Evolutionary conservation across 2,888 invertebrate species (phyloP).

Genomic region (Electrophaes corylata): DNA sequence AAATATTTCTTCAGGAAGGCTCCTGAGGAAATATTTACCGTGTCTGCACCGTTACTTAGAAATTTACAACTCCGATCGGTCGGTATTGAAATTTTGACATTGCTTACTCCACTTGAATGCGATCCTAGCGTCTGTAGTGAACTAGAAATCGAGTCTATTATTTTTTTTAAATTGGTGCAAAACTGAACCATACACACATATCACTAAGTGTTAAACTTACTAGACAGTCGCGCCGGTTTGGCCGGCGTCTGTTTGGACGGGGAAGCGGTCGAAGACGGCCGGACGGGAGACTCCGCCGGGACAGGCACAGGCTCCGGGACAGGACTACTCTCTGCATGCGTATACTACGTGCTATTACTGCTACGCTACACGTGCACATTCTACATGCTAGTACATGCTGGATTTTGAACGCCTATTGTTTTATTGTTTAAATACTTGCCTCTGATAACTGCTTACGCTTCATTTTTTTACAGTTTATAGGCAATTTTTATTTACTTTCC

Average conservation of each 20-base stretch:
- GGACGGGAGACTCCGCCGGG: slow-evolving; percentile 35
- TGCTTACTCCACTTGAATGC: too few species aligned
- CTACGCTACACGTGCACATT: slow-evolving; percentile 62
- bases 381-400: slow-evolving; percentile 55
- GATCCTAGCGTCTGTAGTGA: too few species aligned
- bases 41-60: too few species aligned
- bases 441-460: too few species aligned
- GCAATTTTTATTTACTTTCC: too few species aligned
- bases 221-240: slow-evolving; percentile 78
- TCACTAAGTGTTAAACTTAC: slow-evolving; percentile 60
- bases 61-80: too few species aligned
- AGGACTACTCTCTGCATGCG: slow-evolving; percentile 70
- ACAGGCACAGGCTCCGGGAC: slow-evolving; percentile 42
- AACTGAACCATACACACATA: slow-evolving; percentile 43
- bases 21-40: too few species aligned
- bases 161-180: slow-evolving; percentile 19
- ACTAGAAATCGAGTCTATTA: too few species aligned
- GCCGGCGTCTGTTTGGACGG: slow-evolving; percentile 69
- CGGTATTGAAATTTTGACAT: too few species aligned
- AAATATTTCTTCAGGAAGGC: too few species aligned
- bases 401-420: slow-evolving; percentile 40
- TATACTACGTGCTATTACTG: slow-evolving; percentile 78
- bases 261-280: slow-evolving; percentile 57
- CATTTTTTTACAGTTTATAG: too few species aligned
- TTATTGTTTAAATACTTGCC: too few species aligned